Evolutionary conservation across 92 coral and sea anemone genomes (phyloP), one percentile per base, ranked within the genome.

Genomic region (Porites lobata): DNA sequence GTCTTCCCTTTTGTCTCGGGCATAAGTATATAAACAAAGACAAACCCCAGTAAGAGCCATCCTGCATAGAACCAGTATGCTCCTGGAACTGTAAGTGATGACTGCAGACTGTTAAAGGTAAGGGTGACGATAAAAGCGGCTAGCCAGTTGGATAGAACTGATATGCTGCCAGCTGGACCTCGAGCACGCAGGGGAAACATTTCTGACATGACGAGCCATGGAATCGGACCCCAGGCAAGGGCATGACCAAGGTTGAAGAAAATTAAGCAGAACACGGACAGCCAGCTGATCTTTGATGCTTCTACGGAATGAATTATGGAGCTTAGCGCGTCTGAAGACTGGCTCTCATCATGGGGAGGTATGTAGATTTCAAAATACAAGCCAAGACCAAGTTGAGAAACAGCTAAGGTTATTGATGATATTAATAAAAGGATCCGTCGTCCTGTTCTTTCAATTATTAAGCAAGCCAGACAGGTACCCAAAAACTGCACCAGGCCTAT

Each of bases 1-100:
- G 98, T 93, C 81, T 94, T 92, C 17, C 99, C 99, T 80, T 88
- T 97, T 66, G 99, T 97, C 81, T 97, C 99, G 12, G 99, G 99
- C 54, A 97, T 66, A 38, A 94, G 53, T 22, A 92, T 9, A 56
- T 58, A 88, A 14, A 97, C 99, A 91, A 93, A 97, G 19, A 95
- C 9, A 47, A 92, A 90, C 1, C 94, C 93, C 58, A 94, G 2
- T 4, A 97, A 71, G 43, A 92, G 88, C 50, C 81, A 93, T 20
- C 93, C 98, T 0, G 89, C 94, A 80, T 90, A 97, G 74, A 97
- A 91, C 99, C 98, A 97, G 70, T 90, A 97, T 0, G 91, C 65
- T 3, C 99, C 99, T 82, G 90, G 90, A 15, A 66, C 52, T 1
- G 95, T 87, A 50, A 97, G 58, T 6, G 92, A 88, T 20, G 22